Conservation (phyloP, 2,888 invertebrate species). For the Amblyjoppa proteus region DNA sequence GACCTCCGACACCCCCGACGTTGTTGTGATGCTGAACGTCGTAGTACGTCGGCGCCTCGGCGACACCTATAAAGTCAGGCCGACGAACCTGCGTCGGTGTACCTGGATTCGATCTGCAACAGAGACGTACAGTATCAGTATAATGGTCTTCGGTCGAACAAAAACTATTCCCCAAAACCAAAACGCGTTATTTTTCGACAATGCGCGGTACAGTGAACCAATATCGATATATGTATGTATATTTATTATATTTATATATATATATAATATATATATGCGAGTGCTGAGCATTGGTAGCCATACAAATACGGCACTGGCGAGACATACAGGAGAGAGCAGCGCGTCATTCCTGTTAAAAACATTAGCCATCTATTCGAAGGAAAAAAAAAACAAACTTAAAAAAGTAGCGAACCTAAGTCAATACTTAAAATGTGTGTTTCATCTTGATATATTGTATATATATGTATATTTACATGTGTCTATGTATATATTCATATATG, state of each 20-base stretch:
- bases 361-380: slow-evolving; percentile 81
- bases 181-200: slow-evolving; percentile 66
- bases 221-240: slow-evolving; percentile 40
- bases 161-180: slow-evolving; percentile 27
- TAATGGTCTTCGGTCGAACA: slow-evolving; percentile 9
- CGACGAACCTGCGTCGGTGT: slow-evolving; percentile 96
- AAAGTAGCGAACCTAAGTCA: slow-evolving; percentile 68
- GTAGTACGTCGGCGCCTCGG: slow-evolving; percentile 82
- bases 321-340: slow-evolving; percentile 81
- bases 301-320: slow-evolving; percentile 83
- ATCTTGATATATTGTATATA: slow-evolving; percentile 63
- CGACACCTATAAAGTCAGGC: slow-evolving; percentile 94
- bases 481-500: slow-evolving; percentile 63
- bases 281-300: slow-evolving; percentile 82
- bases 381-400: slow-evolving; percentile 76
- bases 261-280: slow-evolving; percentile 76
- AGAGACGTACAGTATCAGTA: slow-evolving; percentile 60
- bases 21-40: slow-evolving; percentile 81
- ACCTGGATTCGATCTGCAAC: slow-evolving; percentile 94
- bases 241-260: slow-evolving; percentile 64
- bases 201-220: slow-evolving; percentile 73
- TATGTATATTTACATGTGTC: slow-evolving; percentile 60
- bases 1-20: slow-evolving; percentile 49
- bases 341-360: slow-evolving; percentile 81
- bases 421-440: slow-evolving; percentile 64